phyloP scores from a whole-genome alignment of 2,797 vertebrate species.

The Bovichtus diacanthus region DNA sequence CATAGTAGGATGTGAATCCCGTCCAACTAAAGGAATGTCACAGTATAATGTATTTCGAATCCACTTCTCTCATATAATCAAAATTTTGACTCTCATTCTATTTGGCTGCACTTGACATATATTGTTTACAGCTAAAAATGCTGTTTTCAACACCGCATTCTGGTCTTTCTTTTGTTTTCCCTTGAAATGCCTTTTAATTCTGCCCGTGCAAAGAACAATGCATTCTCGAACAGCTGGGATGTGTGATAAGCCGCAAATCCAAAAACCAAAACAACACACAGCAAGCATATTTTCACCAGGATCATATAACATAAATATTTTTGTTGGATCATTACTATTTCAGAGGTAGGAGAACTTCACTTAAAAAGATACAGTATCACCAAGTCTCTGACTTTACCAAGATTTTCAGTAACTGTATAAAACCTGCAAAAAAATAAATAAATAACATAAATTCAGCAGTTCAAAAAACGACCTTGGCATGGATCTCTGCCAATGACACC shows the following conservation, averaged over 20 bases:
- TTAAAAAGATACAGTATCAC: neutral
- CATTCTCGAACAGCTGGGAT: slow-evolving; percentile 51
- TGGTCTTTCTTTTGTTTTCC: slow-evolving; percentile 34
- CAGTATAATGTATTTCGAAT: neutral
- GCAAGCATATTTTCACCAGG: neutral
- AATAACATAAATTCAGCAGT: slow-evolving; percentile 1
- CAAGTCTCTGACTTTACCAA: neutral
- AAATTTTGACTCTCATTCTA: neutral
- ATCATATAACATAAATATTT: neutral
- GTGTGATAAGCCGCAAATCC: slow-evolving; percentile 59
- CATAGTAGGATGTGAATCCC: slow-evolving; percentile 21
- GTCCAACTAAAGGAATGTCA: neutral
- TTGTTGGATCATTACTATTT: neutral
- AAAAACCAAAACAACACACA: slow-evolving; percentile 31
- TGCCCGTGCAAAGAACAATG: slow-evolving; percentile 47
- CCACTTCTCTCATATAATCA: neutral
- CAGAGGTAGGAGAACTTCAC: neutral
- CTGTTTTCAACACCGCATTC: slow-evolving; percentile 19
- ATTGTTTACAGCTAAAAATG: slow-evolving; percentile 25
- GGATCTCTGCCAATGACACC: neutral
- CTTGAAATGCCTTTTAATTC: slow-evolving; percentile 39
- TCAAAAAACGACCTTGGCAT: neutral
- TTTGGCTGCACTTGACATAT: neutral
- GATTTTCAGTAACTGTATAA: neutral
- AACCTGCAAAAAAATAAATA: neutral